Conservation (phyloP, 2,888 invertebrate species). For the Lomographa bimaculata region DNA sequence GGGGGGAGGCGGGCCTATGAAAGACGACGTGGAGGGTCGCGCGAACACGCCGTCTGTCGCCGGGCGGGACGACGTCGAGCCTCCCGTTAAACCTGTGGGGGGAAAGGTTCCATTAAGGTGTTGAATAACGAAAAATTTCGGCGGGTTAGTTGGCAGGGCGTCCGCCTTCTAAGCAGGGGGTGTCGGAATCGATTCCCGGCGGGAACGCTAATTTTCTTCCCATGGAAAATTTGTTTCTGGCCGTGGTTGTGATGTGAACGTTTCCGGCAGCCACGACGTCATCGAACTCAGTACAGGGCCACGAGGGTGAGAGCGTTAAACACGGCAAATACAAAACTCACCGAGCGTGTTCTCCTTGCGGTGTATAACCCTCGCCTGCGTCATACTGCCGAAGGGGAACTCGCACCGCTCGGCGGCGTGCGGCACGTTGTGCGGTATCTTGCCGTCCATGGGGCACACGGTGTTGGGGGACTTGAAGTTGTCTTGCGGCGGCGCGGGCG, state of each 20-base stretch:
- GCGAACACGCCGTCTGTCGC: slow-evolving; percentile 52
- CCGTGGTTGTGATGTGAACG: too few species aligned
- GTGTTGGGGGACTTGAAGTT: slow-evolving; percentile 93
- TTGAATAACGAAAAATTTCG: too few species aligned
- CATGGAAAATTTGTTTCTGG: too few species aligned
- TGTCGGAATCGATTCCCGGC: too few species aligned
- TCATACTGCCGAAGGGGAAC: slow-evolving; percentile 96
- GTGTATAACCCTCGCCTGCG: slow-evolving; percentile 93
- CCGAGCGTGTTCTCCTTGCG: slow-evolving; percentile 86
- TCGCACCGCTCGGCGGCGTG: slow-evolving; percentile 83
- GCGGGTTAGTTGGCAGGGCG: too few species aligned
- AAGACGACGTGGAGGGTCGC: slow-evolving; percentile 58
- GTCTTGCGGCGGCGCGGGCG: slow-evolving; percentile 54
- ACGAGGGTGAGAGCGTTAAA: too few species aligned
- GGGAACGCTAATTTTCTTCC: too few species aligned
- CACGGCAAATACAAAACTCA: too few species aligned
- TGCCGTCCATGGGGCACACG: slow-evolving; percentile 92
- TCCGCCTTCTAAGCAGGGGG: too few species aligned
- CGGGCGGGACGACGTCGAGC: slow-evolving; percentile 22
- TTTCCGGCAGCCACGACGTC: too few species aligned
- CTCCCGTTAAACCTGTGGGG: slow-evolving; percentile 49
- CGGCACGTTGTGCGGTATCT: slow-evolving; percentile 83
- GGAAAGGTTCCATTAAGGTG: too few species aligned
- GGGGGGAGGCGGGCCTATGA: slow-evolving; percentile 67
- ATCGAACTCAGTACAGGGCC: too few species aligned